Conservation (phyloP, 2,888 invertebrate species). For the Drosophila engyochracea region DNA sequence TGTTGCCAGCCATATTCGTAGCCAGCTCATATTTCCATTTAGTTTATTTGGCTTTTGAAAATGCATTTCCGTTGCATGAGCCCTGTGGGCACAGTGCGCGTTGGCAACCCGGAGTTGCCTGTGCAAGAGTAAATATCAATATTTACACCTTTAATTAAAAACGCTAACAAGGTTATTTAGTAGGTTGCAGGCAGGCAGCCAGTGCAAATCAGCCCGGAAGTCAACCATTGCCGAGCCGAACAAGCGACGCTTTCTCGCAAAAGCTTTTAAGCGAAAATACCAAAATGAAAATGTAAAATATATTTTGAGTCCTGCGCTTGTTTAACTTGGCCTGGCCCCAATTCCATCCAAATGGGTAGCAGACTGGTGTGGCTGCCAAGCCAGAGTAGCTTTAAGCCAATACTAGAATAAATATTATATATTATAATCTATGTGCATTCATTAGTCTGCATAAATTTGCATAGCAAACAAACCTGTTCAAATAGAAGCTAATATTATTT, state of each 20-base stretch:
- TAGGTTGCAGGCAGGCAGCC: conserved; percentile 35
- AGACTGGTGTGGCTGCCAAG: neutral
- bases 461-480: neutral
- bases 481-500: neutral
- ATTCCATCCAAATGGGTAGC: neutral
- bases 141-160: conserved; percentile 85
- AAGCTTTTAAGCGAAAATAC: conserved; percentile 77
- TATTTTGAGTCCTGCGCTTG: conserved; percentile 20
- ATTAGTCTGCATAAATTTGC: conserved; percentile 5
- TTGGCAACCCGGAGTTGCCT: conserved; percentile 41
- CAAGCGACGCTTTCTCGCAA: conserved; percentile 39
- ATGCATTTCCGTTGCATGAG: conserved; percentile 71
- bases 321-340: conserved; percentile 16
- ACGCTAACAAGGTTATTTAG: conserved; percentile 85
- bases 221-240: conserved; percentile 45
- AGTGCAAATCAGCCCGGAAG: conserved; percentile 59
- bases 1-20: conserved; percentile 43
- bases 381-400: conserved; percentile 4
- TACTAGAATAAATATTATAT: conserved; percentile 1
- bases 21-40: conserved; percentile 71
- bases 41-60: conserved; percentile 76
- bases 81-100: conserved; percentile 33
- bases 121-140: conserved; percentile 80
- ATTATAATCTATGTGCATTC: conserved; percentile 1
- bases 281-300: conserved; percentile 68